Conservation (phyloP, 35 echinoderm and acorn worm genomes). For the Ophioderma brevispina region DNA sequence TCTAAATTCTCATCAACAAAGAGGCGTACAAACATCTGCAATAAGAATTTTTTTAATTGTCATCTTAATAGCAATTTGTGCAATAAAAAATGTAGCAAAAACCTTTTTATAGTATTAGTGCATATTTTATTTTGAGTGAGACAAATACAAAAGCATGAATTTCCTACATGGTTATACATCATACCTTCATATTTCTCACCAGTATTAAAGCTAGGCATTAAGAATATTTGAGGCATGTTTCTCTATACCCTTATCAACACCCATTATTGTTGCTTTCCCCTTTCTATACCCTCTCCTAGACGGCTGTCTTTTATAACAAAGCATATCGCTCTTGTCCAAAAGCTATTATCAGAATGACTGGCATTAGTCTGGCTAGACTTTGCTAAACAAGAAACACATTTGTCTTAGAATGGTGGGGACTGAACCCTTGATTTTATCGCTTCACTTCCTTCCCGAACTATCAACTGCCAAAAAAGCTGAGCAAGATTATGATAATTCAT, state of each 20-base stretch:
- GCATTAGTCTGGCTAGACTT: slow-evolving; percentile 1
- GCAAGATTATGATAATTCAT: background rate
- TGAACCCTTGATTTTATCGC: background rate
- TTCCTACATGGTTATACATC: too few species aligned
- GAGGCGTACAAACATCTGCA: slow-evolving; percentile 94
- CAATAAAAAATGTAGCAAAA: too few species aligned
- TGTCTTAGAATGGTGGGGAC: background rate
- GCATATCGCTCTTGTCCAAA: background rate
- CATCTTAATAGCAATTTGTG: too few species aligned
- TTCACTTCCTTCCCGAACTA: background rate
- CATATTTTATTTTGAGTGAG: too few species aligned
- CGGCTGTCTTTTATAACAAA: background rate
- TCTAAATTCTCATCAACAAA: slow-evolving; percentile 99
- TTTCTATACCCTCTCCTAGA: background rate
- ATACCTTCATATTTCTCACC: too few species aligned
- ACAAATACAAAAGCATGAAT: too few species aligned
- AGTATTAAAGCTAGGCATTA: too few species aligned
- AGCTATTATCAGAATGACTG: slow-evolving; percentile 1
- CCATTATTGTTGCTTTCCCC: background rate
- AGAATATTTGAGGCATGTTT: too few species aligned
- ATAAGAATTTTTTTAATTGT: too few species aligned
- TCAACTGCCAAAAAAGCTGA: background rate
- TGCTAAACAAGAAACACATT: background rate
- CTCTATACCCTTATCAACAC: background rate
- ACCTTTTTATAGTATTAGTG: too few species aligned